phyloP scores from a whole-genome alignment of 2,888 invertebrate species.

The Acheta domesticus region DNA sequence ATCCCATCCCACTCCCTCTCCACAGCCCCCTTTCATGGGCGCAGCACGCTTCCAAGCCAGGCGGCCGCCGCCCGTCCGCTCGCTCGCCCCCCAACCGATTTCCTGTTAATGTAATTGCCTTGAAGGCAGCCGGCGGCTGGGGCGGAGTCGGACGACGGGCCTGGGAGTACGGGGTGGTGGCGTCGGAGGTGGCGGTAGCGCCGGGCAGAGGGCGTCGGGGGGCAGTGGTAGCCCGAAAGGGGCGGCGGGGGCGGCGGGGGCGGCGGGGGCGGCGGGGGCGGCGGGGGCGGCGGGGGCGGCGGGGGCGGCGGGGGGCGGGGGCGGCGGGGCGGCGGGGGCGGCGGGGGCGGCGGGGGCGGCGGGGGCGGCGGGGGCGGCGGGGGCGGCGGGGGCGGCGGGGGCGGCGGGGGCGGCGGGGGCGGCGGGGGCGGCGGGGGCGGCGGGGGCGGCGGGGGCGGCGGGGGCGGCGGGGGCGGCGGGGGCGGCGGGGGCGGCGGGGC shows the following conservation, averaged over 20 bases:
- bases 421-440: no score
- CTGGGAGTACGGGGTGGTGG: background rate
- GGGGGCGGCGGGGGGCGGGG: background rate
- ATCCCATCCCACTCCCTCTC: no score
- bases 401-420: no score
- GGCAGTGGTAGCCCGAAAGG: background rate
- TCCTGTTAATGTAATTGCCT: constrained; percentile 18
- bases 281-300: background rate
- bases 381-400: background rate
- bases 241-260: background rate
- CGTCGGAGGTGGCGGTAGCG: background rate
- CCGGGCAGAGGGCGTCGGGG: background rate
- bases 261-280: no score
- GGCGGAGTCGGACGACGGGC: background rate
- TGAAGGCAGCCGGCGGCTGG: background rate
- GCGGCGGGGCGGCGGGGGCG: no score
- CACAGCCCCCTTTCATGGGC: no score
- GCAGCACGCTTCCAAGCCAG: no score
- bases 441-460: no score
- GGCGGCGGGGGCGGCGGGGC: no score
- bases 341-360: background rate
- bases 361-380: background rate
- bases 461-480: no score
- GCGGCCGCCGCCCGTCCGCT: background rate
- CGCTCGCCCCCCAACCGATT: background rate